Percentiles rank a stretch among this genome's conserved stretches.
Conservation (phyloP, 1,140 invertebrate species). For the Hormaphis cornu region DNA sequence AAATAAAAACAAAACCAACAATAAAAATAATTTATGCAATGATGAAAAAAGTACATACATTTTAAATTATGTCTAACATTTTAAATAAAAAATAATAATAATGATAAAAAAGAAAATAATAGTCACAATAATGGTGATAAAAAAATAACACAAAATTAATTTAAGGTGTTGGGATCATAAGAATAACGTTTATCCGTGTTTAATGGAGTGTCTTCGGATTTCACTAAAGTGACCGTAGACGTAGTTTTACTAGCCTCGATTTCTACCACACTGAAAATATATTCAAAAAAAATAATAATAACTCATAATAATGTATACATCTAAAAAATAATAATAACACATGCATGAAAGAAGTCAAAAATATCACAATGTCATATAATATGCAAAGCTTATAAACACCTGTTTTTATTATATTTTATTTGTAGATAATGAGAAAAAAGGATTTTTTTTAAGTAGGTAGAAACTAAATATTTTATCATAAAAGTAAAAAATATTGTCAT, state of each 20-base stretch:
- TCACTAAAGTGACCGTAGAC: conserved; percentile 14
- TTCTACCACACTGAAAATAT: conserved; percentile 7
- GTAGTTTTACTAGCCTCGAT: conserved; percentile 12
- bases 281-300: not conserved
- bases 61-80: not conserved
- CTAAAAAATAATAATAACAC: conserved; percentile 1
- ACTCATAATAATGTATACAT: not conserved
- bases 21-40: not conserved
- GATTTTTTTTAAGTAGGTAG: not conserved
- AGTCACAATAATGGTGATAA: not conserved
- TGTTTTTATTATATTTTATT: not conserved
- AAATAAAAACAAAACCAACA: conserved; percentile 2
- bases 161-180: not conserved
- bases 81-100: conserved; percentile 1
- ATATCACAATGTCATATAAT: too few species aligned
- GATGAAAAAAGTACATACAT: conserved; percentile 1
- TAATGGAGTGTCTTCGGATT: not conserved
- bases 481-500: not conserved
- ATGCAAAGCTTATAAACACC: conserved; percentile 15
- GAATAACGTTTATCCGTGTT: not conserved
- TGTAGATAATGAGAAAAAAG: not conserved
- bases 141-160: not conserved
- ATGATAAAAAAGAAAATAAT: conserved; percentile 24
- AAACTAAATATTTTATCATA: too few species aligned
- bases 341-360: not conserved